Percentiles rank a stretch among this genome's conserved stretches.
phyloP scores from a whole-genome alignment of 1,140 invertebrate genomes.

The Campoletis sonorensis region DNA sequence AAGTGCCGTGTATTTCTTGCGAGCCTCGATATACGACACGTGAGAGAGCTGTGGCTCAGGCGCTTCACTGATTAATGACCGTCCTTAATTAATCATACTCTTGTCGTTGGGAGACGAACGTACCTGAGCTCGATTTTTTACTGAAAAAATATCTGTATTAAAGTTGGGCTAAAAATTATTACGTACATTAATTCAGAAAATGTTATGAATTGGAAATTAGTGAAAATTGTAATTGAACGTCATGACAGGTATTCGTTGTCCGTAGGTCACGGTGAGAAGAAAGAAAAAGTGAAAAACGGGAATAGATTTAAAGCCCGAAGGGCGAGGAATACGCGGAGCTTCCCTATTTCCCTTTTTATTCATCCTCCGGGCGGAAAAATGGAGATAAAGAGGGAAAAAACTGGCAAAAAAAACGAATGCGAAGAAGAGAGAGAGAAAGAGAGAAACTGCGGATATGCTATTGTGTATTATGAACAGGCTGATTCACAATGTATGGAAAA shows the following conservation, averaged over 20 bases:
- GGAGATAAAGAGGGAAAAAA: slow-evolving; percentile 12
- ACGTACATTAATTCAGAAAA: not conserved
- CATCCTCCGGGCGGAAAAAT: not conserved
- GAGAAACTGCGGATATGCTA: not conserved
- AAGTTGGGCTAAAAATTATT: not conserved
- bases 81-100: slow-evolving; percentile 38
- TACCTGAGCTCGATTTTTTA: not conserved
- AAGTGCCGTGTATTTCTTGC: slow-evolving; percentile 37
- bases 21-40: slow-evolving; percentile 34
- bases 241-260: not conserved
- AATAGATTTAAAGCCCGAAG: not conserved
- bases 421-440: not conserved
- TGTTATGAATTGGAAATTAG: not conserved
- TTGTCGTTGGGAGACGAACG: slow-evolving; percentile 4
- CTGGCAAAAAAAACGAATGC: not conserved
- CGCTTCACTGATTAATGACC: slow-evolving; percentile 33
- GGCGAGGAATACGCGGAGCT: not conserved
- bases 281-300: not conserved
- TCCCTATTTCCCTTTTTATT: not conserved
- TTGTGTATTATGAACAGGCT: no score
- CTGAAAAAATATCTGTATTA: not conserved
- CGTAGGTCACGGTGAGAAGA: not conserved
- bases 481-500: no score
- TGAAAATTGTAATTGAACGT: slow-evolving; percentile 2
- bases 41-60: not conserved